phyloP scores from a whole-genome alignment of 2,888 invertebrate genomes.

The Aradus depressus region DNA sequence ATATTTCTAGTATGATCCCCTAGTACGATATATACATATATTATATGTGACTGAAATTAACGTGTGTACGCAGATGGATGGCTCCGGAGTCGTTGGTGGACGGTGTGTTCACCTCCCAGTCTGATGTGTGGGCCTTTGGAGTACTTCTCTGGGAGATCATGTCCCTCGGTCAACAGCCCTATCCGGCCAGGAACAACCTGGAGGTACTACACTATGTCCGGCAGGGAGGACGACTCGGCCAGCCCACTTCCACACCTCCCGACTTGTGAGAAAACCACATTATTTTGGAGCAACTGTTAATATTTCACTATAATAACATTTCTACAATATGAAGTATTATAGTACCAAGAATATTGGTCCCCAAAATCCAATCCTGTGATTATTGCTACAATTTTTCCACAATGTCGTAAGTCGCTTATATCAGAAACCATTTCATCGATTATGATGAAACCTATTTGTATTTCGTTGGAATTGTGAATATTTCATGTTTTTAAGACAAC shows the following conservation, averaged over 20 bases:
- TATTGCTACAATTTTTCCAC: too few relatives aligned
- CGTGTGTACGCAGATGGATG: conserved; percentile 61
- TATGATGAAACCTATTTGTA: too few relatives aligned
- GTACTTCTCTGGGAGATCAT: conserved; percentile 95
- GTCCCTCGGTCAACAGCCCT: conserved; percentile 92
- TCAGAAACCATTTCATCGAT: too few relatives aligned
- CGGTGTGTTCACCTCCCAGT: conserved; percentile 91
- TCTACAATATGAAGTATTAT: too few relatives aligned
- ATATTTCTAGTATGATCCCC: too few relatives aligned
- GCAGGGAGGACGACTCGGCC: conserved; percentile 71
- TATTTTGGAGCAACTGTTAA: not conserved
- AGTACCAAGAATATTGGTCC: too few relatives aligned
- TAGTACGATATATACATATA: too few relatives aligned
- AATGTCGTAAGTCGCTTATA: too few relatives aligned
- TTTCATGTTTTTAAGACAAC: too few relatives aligned
- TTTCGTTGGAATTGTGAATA: too few relatives aligned
- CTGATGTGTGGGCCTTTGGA: conserved; percentile 93
- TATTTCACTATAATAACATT: too few relatives aligned
- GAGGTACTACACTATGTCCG: conserved; percentile 86
- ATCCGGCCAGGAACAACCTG: conserved; percentile 82
- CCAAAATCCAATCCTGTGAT: too few relatives aligned
- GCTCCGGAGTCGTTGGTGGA: conserved; percentile 92
- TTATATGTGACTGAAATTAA: not conserved
- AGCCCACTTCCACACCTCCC: conserved; percentile 41
- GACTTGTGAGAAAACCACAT: conserved; percentile 3